Percentiles rank a stretch among this genome's conserved stretches.
phyloP scores from a whole-genome alignment of 2,113 vertebrate genomes.

The Odontophorus gujanensis region DNA sequence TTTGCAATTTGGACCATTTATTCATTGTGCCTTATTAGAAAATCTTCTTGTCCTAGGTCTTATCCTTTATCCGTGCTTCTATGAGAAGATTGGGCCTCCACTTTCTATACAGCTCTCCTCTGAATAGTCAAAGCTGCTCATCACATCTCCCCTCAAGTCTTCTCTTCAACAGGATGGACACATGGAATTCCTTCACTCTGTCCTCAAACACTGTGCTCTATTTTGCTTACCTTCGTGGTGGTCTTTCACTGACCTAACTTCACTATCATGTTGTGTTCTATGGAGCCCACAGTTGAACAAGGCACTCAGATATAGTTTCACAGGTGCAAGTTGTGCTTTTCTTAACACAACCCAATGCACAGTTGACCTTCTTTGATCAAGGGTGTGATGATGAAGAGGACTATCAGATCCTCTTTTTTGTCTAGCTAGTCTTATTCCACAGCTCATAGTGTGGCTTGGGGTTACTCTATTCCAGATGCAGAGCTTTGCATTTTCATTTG shows the following conservation, averaged over 20 bases:
- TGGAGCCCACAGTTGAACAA: not conserved
- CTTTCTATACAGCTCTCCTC: not conserved
- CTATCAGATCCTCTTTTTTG: not conserved
- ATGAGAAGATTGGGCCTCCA: not conserved
- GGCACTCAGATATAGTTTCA: not conserved
- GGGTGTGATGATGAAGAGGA: not conserved
- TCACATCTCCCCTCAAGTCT: not conserved
- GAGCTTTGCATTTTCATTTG: not conserved
- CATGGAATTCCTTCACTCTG: not conserved
- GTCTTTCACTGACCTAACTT: not conserved
- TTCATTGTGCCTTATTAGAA: not conserved
- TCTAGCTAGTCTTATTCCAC: not conserved
- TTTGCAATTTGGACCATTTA: not conserved
- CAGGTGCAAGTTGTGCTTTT: not conserved
- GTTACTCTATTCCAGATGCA: not conserved
- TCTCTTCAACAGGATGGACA: not conserved
- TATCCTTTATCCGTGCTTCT: not conserved
- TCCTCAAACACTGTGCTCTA: not conserved
- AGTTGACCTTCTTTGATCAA: not conserved
- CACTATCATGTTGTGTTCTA: not conserved
- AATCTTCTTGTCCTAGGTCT: not conserved
- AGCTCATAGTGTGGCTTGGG: not conserved
- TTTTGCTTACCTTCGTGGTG: not conserved
- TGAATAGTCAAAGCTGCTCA: not conserved
- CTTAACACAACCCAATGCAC: not conserved